Evolutionary conservation across 2,113 vertebrate species (phyloP).

Genomic region (Suricata suricatta): DNA sequence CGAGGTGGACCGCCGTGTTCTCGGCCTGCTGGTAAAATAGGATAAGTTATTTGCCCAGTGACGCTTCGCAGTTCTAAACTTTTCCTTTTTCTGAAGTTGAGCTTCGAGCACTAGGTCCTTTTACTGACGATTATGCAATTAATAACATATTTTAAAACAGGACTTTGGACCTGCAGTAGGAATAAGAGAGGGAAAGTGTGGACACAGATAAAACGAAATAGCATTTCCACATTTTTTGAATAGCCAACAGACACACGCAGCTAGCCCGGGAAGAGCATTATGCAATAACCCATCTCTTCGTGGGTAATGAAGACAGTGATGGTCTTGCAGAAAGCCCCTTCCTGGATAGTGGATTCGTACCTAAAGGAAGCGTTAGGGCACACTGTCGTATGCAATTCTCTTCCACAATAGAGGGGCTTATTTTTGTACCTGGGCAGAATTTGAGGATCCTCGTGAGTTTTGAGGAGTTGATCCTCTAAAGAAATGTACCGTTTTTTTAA

Average conservation of each 20-base stretch:
- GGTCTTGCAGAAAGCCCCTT: fast-evolving
- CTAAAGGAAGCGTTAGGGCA: background rate
- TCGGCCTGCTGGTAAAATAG: background rate
- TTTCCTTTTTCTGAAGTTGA: background rate
- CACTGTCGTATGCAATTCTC: fast-evolving
- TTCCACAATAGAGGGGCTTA: fast-evolving
- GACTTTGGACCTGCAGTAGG: constrained; percentile 35
- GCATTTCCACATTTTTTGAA: constrained; percentile 57
- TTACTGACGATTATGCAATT: background rate
- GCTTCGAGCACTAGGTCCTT: background rate
- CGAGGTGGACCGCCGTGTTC: fast-evolving
- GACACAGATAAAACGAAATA: constrained; percentile 68
- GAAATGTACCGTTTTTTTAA: background rate
- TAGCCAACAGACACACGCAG: constrained; percentile 43
- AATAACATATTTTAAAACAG: constrained; percentile 60
- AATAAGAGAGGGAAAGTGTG: constrained; percentile 56
- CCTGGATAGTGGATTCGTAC: background rate
- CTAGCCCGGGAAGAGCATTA: constrained; percentile 24
- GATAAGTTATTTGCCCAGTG: background rate
- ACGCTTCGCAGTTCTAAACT: background rate
- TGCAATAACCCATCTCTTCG: background rate
- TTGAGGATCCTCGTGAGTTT: background rate
- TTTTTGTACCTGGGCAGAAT: background rate
- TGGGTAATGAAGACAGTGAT: background rate
- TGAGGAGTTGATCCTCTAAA: background rate